Evolutionary conservation across 2,113 vertebrate species (phyloP), one percentile per base, ranked within the genome.

Genomic region (Donacobius atricapilla): DNA sequence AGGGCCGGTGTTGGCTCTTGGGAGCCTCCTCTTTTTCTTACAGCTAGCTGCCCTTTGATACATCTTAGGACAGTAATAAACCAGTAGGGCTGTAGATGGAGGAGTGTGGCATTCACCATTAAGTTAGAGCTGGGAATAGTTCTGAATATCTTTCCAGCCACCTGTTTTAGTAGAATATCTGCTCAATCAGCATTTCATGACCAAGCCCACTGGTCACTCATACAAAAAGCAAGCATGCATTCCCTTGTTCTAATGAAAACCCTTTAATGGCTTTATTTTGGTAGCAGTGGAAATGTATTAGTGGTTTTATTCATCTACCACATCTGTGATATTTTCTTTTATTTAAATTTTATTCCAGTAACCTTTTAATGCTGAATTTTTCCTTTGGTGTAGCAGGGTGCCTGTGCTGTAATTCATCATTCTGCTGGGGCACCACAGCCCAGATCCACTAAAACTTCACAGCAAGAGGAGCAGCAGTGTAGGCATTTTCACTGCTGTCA

Each of bases 251-350:
- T 92, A 64, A 65, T 89, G 30, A 93, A 95, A 87, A 94, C 60
- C 33, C 77, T 83, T 89, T 83, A 33, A 70, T 73, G 33, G 50
- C 54, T 95, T 90, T 91, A 42, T 91, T 96, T 94, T 94, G 33
- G 70, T 89, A 89, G 57, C 57, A 76, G 40, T 56, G 65, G 40
- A 87, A 77, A 88, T 83, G 11, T 83, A 72, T 83, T 94, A 47
- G 39, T 45, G 83, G 50, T 65, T 95, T 83, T 72, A 64, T 91
- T 95, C 45, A 57, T 77, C 45, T 77, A 72, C 35, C 50, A 50
- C 70, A 91, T 53, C 70, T 85, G 50, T 83, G 91, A 39, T 91
- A 9, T 45, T 45, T 73, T 39, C 4, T 42, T 76, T 53, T 33
- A 11, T 37, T 22, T 11, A 35, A 50, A 11, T 44, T 82, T 68